phyloP scores from a whole-genome alignment of 2,113 vertebrate species.

The Carassius gibelio region DNA sequence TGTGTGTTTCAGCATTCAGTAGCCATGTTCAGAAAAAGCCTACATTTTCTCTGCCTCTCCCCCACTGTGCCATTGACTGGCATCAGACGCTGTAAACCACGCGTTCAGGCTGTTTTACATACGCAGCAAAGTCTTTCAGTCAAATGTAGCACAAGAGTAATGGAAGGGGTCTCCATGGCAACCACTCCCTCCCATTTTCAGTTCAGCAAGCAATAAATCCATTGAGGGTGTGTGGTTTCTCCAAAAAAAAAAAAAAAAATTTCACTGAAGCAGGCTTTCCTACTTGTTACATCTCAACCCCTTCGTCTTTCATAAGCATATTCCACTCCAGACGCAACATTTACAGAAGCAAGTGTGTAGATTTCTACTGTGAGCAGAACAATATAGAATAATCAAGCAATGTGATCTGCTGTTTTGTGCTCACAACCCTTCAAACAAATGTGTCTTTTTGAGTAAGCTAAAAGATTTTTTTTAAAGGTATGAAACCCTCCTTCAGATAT shows the following conservation, averaged over 20 bases:
- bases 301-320: constrained; percentile 40
- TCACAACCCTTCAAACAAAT: constrained; percentile 40
- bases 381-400: neutral
- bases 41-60: neutral
- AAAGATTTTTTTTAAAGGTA: constrained; percentile 53
- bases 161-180: constrained; percentile 82
- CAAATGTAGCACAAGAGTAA: constrained; percentile 59
- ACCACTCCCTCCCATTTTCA: constrained; percentile 66
- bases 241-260: constrained; percentile 22
- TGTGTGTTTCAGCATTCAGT: neutral
- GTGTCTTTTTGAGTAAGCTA: constrained; percentile 59
- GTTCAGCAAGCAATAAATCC: constrained; percentile 57
- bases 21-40: constrained; percentile 9
- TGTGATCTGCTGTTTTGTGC: neutral
- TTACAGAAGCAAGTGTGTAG: neutral
- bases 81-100: constrained; percentile 17
- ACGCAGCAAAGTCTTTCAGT: constrained; percentile 44
- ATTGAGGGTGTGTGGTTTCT: constrained; percentile 65
- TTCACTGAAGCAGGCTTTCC: constrained; percentile 33
- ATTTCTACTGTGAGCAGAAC: neutral
- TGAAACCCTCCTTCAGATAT: constrained; percentile 5
- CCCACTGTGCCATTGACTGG: constrained; percentile 19
- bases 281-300: constrained; percentile 45
- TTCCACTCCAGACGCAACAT: neutral
- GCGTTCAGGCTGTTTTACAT: constrained; percentile 25